Percentiles rank a stretch among this genome's conserved stretches.
Evolutionary conservation across 2,888 invertebrate genomes (phyloP).

Genomic region (Drosophila fungiperda): DNA sequence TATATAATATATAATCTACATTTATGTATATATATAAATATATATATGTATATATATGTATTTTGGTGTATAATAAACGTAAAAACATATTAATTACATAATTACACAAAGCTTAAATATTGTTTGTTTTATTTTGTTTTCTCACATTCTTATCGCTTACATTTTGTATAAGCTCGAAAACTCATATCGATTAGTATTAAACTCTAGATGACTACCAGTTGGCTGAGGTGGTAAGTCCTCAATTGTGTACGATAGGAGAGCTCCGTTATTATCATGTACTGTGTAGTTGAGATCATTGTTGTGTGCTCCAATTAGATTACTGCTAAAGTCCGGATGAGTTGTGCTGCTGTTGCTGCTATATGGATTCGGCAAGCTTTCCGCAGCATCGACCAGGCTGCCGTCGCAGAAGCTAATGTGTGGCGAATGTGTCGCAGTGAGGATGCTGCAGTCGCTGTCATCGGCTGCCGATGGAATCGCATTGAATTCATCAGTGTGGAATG

Average conservation of each 20-base stretch:
- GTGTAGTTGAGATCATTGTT: constrained; percentile 81
- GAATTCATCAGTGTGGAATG: constrained; percentile 79
- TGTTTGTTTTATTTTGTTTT: constrained; percentile 21
- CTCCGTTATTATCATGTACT: constrained; percentile 77
- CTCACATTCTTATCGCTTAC: constrained; percentile 71
- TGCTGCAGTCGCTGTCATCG: constrained; percentile 79
- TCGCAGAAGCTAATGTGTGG: constrained; percentile 68
- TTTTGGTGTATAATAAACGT: constrained; percentile 67
- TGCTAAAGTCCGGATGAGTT: constrained; percentile 57
- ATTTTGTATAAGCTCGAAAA: constrained; percentile 76
- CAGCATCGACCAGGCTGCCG: constrained; percentile 60
- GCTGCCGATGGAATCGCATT: constrained; percentile 70
- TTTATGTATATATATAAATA: constrained; percentile 38
- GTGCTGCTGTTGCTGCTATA: constrained; percentile 40
- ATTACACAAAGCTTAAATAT: constrained; percentile 75
- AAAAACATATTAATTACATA: constrained; percentile 69
- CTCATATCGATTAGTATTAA: constrained; percentile 79
- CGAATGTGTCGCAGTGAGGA: constrained; percentile 73
- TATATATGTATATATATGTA: constrained; percentile 57
- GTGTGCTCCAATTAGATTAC: constrained; percentile 64
- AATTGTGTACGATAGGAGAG: constrained; percentile 75
- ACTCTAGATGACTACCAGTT: constrained; percentile 82
- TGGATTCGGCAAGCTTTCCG: constrained; percentile 59
- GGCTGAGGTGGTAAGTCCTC: constrained; percentile 81
- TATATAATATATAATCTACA: constrained; percentile 53